These are phyloP conservation scores for Pseudochirops corinnae DNA, from an alignment of 2,797 vertebrate species.

Conservation along the genomic window DNA sequence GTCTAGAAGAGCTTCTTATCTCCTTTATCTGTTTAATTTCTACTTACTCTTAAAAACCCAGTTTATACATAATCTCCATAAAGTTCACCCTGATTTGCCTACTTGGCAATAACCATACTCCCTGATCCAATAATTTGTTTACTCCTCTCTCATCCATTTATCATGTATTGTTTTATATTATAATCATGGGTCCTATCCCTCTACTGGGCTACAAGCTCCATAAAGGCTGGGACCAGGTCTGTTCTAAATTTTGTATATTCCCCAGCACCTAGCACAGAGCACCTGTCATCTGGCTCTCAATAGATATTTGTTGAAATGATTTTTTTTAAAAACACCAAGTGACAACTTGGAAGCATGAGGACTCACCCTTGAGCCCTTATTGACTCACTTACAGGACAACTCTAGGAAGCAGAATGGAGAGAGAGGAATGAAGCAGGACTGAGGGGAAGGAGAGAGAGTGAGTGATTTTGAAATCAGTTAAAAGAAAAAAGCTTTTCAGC, in stretches of 20 bases:
- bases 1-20: background rate
- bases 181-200: too few species aligned
- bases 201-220: background rate
- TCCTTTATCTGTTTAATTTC: background rate
- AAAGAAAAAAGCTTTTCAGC: background rate
- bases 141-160: background rate
- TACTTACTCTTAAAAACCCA: background rate
- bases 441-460: background rate
- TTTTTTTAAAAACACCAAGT: background rate
- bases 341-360: background rate
- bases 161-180: too few species aligned
- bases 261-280: background rate
- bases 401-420: background rate
- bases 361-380: background rate
- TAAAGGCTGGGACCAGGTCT: background rate
- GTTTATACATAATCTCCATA: background rate
- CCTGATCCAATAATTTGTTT: background rate
- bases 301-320: background rate
- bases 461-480: background rate
- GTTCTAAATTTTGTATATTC: background rate
- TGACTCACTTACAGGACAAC: background rate
- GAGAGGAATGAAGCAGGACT: background rate
- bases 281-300: background rate
- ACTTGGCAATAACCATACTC: background rate
- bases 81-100: background rate